Percentiles rank a stretch among this genome's conserved stretches.
phyloP scores from a whole-genome alignment of 2,113 vertebrate species.

The Brachirus orientalis region DNA sequence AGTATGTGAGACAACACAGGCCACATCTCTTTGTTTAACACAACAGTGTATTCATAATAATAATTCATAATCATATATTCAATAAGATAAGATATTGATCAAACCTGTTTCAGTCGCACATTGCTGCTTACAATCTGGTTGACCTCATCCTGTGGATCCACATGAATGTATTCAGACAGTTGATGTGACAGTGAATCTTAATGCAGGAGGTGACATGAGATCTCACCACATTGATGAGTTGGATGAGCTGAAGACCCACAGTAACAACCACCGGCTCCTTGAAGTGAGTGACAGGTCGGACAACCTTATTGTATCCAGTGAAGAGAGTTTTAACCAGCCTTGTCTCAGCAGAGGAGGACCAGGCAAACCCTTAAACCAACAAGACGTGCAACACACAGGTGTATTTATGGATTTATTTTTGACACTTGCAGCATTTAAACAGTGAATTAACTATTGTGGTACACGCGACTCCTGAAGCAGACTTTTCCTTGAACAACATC shows the following conservation, averaged over 20 bases:
- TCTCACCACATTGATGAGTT: constrained; percentile 95
- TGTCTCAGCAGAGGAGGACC: constrained; percentile 84
- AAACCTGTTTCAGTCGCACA: constrained; percentile 90
- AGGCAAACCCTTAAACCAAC: constrained; percentile 60
- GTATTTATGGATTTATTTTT: not conserved
- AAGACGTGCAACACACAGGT: not conserved
- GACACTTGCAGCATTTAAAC: not conserved
- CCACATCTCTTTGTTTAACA: too few species aligned
- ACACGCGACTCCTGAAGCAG: not conserved
- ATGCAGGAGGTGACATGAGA: constrained; percentile 1
- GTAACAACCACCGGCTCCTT: constrained; percentile 86
- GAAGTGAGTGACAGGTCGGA: constrained; percentile 91
- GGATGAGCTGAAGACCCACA: constrained; percentile 95
- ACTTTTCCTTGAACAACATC: constrained; percentile 42
- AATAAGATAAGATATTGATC: not conserved
- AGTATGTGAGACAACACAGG: too few species aligned
- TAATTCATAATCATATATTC: constrained; percentile 41
- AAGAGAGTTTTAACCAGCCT: constrained; percentile 88
- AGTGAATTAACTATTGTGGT: not conserved
- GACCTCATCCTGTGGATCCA: constrained; percentile 88
- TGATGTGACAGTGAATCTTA: constrained; percentile 18
- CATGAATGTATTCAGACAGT: constrained; percentile 34
- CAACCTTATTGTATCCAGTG: constrained; percentile 88
- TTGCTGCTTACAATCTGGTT: constrained; percentile 96
- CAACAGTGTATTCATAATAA: too few species aligned